A percentile compares a stretch with the other conserved stretches of the same genome.
These are phyloP conservation scores for Tetanocera ferruginea DNA, from an alignment of 2,888 invertebrate species.

Conservation along the genomic window DNA sequence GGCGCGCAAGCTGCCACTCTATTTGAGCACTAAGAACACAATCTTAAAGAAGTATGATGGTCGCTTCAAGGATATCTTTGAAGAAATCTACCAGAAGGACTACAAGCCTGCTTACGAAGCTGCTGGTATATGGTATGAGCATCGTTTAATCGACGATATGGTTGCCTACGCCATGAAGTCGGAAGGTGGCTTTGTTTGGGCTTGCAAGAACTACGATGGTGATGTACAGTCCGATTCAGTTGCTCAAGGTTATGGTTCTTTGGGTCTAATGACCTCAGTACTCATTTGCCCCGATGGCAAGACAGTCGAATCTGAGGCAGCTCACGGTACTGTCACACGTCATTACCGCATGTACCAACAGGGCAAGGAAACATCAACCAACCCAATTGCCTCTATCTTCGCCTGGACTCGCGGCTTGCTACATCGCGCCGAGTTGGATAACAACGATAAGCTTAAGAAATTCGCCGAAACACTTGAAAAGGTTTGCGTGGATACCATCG, in stretches of 20 bases:
- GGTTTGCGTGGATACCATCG: conserved; percentile 95
- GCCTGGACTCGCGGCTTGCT: conserved; percentile 96
- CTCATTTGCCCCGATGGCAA: conserved; percentile 97
- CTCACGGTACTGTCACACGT: conserved; percentile 96
- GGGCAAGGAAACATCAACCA: conserved; percentile 98
- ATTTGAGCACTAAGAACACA: conserved; percentile 96
- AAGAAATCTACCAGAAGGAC: conserved; percentile 90
- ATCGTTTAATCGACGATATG: conserved; percentile 98
- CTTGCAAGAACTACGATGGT: conserved; percentile 99
- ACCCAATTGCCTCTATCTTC: conserved; percentile 98
- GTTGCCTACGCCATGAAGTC: conserved; percentile 98
- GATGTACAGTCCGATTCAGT: conserved; percentile 99
- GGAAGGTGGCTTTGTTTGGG: conserved; percentile 99
- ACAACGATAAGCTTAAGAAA: conserved; percentile 79
- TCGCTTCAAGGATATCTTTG: conserved; percentile 96
- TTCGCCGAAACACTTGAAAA: conserved; percentile 91
- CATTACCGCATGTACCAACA: conserved; percentile 91
- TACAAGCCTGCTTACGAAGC: conserved; percentile 89
- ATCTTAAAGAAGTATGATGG: conserved; percentile 97
- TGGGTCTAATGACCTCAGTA: conserved; percentile 99
- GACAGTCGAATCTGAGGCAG: conserved; percentile 98
- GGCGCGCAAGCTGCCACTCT: conserved; percentile 86
- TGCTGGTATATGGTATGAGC: conserved; percentile 96
- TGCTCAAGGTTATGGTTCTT: conserved; percentile 95
- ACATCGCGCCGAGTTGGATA: conserved; percentile 94